Evolutionary conservation across 2,113 vertebrate genomes (phyloP), one percentile per base, ranked within the genome.

Genomic region (Nerophis lumbriciformis): DNA sequence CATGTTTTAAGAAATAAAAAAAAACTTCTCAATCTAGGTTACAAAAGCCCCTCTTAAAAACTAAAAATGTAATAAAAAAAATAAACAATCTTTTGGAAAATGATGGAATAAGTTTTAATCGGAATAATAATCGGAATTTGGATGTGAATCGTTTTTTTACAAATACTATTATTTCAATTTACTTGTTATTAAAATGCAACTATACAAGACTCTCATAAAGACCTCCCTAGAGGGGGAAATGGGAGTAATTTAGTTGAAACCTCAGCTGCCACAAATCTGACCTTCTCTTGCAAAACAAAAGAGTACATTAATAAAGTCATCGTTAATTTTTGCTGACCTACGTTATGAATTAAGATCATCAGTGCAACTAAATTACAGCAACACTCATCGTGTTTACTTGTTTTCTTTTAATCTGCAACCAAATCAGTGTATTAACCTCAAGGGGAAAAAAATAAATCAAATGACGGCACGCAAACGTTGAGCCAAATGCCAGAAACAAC

Each of bases 401-500:
- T 38, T 47, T 75, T 38, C 19, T 57, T 35, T 59, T 14, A 48
- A 51, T 70, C 19, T 52, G 19, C 37, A 54, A 2, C 5, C 5
- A 54, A 38, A 37, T 4, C 1, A 53, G 45, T n/a, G 10, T 28
- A 28, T 28, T 28, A 28, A 28, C 28, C 28, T 28, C 28, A 28
- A 28, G 28, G 28, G 28, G 28, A 28, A 28, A 28, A 28, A 28
- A 28, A 28, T 28, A 28, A 28, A 28, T 28, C 28, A 42, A n/a
- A 57, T 62, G 66, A 65, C 7, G 73, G 93, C 93, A 89, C 92
- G 92, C 90, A 89, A 93, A 93, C 93, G 72, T 66, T 93, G 86
- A 92, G 92, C 93, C 93, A 94, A 96, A 93, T 90, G 93, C 92
- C 93, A 95, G 94, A 97, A 95, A 95, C 93, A 98, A 98, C 94